These are phyloP conservation scores for Cheilosia pagana DNA, from an alignment of 2,888 invertebrate genomes.

Conservation along the genomic window DNA sequence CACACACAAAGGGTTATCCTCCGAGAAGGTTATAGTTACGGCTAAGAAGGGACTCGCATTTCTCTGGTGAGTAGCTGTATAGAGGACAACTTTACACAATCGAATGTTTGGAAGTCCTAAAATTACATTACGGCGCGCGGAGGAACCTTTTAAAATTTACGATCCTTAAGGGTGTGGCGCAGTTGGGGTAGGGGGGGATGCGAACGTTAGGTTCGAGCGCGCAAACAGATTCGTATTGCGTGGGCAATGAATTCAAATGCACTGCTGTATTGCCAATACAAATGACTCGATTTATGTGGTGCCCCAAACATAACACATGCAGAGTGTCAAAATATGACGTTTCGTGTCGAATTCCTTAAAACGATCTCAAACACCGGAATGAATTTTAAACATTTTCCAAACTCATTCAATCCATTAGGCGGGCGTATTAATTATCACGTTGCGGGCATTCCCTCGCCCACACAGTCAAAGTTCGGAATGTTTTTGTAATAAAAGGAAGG, in stretches of 20 bases:
- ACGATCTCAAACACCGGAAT: background rate
- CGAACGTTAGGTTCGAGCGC: background rate
- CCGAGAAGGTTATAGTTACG: slow-evolving; percentile 8
- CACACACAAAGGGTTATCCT: slow-evolving; percentile 48
- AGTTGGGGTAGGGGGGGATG: slow-evolving; percentile 14
- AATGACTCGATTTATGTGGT: slow-evolving; percentile 60
- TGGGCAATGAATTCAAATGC: slow-evolving; percentile 40
- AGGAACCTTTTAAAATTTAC: slow-evolving; percentile 64
- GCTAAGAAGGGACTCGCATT: slow-evolving; percentile 32
- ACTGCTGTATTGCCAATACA: slow-evolving; percentile 34
- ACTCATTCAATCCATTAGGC: slow-evolving; percentile 22
- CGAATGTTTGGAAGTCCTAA: slow-evolving; percentile 67
- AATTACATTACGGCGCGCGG: slow-evolving; percentile 59
- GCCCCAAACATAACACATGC: slow-evolving; percentile 37
- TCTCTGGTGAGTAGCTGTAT: slow-evolving; percentile 9
- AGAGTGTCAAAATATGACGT: slow-evolving; percentile 39
- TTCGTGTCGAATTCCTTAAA: background rate
- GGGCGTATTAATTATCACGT: slow-evolving; percentile 37
- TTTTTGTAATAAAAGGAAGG: slow-evolving; percentile 22
- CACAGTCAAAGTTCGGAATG: slow-evolving; percentile 31
- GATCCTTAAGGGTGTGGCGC: slow-evolving; percentile 34
- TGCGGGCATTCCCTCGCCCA: background rate
- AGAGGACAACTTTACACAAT: slow-evolving; percentile 55
- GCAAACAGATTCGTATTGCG: background rate
- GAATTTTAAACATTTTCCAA: slow-evolving; percentile 34